Percentiles rank a stretch among this genome's conserved stretches.
Conservation (phyloP, 2,888 invertebrate species). For the Drosophila rubida region DNA sequence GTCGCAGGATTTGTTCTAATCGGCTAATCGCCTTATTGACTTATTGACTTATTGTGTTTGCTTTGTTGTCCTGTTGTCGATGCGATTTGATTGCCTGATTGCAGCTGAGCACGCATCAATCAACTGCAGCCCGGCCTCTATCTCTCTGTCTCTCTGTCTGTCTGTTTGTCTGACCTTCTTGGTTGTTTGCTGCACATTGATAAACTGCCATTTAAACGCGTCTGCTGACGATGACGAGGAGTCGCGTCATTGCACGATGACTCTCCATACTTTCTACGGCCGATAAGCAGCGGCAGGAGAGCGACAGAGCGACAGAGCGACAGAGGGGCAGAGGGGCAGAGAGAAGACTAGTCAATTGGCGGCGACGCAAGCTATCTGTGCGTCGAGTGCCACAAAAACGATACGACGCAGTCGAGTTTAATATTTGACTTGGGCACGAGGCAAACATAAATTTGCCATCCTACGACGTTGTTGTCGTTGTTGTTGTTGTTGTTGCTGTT, state of each 20-base stretch:
- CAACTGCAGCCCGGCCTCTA: background rate
- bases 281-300: slow-evolving; percentile 1
- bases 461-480: slow-evolving; percentile 25
- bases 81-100: slow-evolving; percentile 7
- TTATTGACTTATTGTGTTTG: background rate
- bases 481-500: slow-evolving; percentile 34
- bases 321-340: background rate
- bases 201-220: slow-evolving; percentile 35
- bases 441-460: slow-evolving; percentile 73
- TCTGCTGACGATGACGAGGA: slow-evolving; percentile 7
- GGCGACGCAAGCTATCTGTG: slow-evolving; percentile 37
- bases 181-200: slow-evolving; percentile 19
- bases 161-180: background rate
- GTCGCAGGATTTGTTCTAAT: background rate
- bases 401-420: slow-evolving; percentile 8
- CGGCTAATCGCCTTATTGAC: slow-evolving; percentile 22
- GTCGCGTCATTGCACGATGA: slow-evolving; percentile 34
- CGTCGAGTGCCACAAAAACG: slow-evolving; percentile 27
- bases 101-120: background rate
- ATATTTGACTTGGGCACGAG: slow-evolving; percentile 66
- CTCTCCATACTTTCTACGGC: slow-evolving; percentile 18
- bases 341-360: slow-evolving; percentile 31
- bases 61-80: background rate
- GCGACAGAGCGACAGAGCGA: background rate
- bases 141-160: background rate